These are phyloP conservation scores for Clostera curtula DNA, from an alignment of 2,888 invertebrate genomes.

Conservation along the genomic window DNA sequence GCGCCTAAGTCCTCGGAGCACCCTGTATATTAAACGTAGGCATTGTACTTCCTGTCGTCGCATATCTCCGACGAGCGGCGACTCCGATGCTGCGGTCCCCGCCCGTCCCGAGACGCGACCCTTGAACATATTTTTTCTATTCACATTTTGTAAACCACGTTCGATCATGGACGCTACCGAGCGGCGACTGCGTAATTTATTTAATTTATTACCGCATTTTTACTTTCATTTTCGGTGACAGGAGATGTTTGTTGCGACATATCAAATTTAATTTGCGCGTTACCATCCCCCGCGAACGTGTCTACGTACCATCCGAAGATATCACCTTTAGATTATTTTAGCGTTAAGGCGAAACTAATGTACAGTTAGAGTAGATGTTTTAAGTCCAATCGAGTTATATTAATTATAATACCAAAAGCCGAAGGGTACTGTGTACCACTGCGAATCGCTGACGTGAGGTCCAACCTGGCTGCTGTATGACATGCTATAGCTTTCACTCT, in stretches of 20 bases:
- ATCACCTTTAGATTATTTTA: conserved; percentile 75
- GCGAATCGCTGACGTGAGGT: conserved; percentile 48
- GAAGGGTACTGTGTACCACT: conserved; percentile 63
- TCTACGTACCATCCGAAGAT: conserved; percentile 59
- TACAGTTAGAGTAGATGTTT: conserved; percentile 76
- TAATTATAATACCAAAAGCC: conserved; percentile 60
- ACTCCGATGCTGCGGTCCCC: conserved; percentile 66
- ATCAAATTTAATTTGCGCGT: conserved; percentile 63
- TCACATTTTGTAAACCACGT: conserved; percentile 40
- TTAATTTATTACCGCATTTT: conserved; percentile 52
- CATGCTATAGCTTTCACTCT: conserved; percentile 64
- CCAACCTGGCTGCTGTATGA: conserved; percentile 58
- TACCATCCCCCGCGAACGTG: conserved; percentile 45
- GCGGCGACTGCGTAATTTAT: conserved; percentile 55
- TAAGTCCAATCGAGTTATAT: conserved; percentile 72
- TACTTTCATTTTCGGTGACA: conserved; percentile 51
- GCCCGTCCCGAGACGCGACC: conserved; percentile 44
- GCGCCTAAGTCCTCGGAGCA: conserved; percentile 56
- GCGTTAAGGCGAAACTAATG: conserved; percentile 76
- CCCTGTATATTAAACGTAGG: conserved; percentile 41
- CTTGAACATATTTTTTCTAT: conserved; percentile 48
- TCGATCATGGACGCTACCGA: conserved; percentile 63
- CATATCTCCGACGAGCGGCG: conserved; percentile 45
- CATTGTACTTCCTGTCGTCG: conserved; percentile 36
- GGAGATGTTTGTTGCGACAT: conserved; percentile 53